phyloP scores from a whole-genome alignment of 2,888 invertebrate species.

The Argynnis bischoffii region DNA sequence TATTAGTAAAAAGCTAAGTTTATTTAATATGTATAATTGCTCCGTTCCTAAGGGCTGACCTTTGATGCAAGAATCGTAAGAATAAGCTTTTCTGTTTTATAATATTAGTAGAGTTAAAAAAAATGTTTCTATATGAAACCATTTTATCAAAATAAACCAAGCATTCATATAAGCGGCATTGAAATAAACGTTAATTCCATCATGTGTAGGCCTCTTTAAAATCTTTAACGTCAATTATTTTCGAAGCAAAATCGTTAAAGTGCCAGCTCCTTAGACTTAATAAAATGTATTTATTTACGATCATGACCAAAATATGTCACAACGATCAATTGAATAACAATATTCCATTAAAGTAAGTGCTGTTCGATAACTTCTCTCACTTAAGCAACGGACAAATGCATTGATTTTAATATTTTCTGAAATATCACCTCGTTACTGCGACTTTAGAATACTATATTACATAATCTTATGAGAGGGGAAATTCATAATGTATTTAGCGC shows the following conservation, averaged over 20 bases:
- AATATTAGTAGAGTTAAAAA: too few relatives aligned
- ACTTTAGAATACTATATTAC: constrained; percentile 31
- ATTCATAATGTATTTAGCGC: constrained; percentile 25
- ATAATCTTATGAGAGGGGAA: constrained; percentile 29
- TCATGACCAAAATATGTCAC: constrained; percentile 26
- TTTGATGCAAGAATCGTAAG: too few relatives aligned
- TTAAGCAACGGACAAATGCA: constrained; percentile 32
- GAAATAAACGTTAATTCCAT: too few relatives aligned
- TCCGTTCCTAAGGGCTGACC: too few relatives aligned
- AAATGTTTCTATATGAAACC: too few relatives aligned
- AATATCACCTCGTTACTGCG: constrained; percentile 30
- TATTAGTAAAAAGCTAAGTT: too few relatives aligned
- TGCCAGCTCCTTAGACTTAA: background rate
- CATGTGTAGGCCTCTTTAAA: background rate
- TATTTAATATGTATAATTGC: too few relatives aligned
- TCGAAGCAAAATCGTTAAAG: background rate
- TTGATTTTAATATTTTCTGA: constrained; percentile 34
- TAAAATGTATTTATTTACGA: constrained; percentile 3
- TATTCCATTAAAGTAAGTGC: constrained; percentile 31
- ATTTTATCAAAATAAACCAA: too few relatives aligned
- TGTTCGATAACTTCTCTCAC: constrained; percentile 35
- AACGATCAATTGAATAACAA: constrained; percentile 33
- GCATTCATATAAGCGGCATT: too few relatives aligned
- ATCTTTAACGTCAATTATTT: background rate
- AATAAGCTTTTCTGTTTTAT: too few relatives aligned